Evolutionary conservation across 2,888 invertebrate species (phyloP).

Genomic region (Hemicrepidius hirtus): DNA sequence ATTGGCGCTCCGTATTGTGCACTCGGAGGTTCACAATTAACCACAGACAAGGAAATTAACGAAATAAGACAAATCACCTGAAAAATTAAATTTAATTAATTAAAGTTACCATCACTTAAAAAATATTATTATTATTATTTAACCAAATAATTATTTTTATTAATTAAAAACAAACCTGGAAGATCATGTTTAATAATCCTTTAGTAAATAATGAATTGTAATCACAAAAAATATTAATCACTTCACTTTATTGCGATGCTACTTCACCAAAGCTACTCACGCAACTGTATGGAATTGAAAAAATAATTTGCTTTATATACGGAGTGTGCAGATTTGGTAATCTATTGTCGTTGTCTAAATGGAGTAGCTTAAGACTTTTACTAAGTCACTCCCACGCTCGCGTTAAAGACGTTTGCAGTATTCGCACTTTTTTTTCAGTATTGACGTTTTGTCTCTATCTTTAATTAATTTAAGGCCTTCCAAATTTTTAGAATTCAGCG

Average conservation of each 20-base stretch:
- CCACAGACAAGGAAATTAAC: conserved; percentile 39
- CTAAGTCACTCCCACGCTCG: conserved; percentile 66
- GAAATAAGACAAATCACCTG: conserved; percentile 35
- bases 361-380: conserved; percentile 69
- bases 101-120: not conserved
- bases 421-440: conserved; percentile 3
- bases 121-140: too few relatives aligned
- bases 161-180: too few relatives aligned
- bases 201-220: not conserved
- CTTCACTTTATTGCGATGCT: conserved; percentile 11
- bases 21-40: conserved; percentile 63
- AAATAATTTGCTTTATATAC: conserved; percentile 70
- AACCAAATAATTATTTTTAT: too few relatives aligned
- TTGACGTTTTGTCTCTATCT: not conserved
- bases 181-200: conserved; percentile 6
- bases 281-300: conserved; percentile 59
- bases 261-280: conserved; percentile 14
- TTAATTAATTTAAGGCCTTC: too few relatives aligned
- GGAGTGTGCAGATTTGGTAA: conserved; percentile 67
- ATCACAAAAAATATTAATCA: not conserved
- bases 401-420: conserved; percentile 26
- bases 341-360: conserved; percentile 69
- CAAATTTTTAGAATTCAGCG: too few relatives aligned
- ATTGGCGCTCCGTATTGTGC: conserved; percentile 64
- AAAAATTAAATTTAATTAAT: conserved; percentile 28